These are phyloP conservation scores for Drosophila rufa DNA, from an alignment of 1,140 invertebrate genomes.

Conservation along the genomic window DNA sequence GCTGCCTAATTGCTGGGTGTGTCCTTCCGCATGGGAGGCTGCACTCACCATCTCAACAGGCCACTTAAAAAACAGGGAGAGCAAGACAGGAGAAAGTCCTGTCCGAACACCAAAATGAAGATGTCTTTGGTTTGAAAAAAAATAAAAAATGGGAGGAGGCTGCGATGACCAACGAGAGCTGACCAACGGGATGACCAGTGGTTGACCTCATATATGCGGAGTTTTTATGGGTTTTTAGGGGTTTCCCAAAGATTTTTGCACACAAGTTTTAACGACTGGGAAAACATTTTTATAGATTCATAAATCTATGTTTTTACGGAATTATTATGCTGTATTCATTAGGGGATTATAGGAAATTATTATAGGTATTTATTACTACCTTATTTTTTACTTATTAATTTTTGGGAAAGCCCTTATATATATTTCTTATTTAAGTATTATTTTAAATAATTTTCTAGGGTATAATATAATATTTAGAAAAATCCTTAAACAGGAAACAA, in stretches of 20 bases:
- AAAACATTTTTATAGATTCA: neutral
- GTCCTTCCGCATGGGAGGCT: constrained; percentile 45
- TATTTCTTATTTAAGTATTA: too few relatives aligned
- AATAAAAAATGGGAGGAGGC: constrained; percentile 11
- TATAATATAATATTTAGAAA: too few relatives aligned
- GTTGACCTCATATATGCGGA: constrained; percentile 12
- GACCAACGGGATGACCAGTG: constrained; percentile 9
- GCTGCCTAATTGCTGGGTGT: constrained; percentile 74
- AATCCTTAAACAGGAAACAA: too few relatives aligned
- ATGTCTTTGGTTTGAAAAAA: constrained; percentile 7
- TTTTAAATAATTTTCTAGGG: too few relatives aligned
- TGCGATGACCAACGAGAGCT: constrained; percentile 7
- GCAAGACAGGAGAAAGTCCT: neutral
- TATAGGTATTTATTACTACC: neutral
- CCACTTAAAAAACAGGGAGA: constrained; percentile 43
- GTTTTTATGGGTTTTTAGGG: neutral
- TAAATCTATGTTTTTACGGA: neutral
- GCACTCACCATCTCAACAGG: constrained; percentile 42
- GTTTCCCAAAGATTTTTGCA: neutral
- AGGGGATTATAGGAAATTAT: too few relatives aligned
- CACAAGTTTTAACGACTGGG: neutral
- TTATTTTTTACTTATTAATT: too few relatives aligned
- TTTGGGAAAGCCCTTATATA: too few relatives aligned
- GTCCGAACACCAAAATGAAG: constrained; percentile 11
- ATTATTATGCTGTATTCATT: neutral